Evolutionary conservation across 2,797 vertebrate genomes (phyloP).

Genomic region (Linurgus olivaceus): DNA sequence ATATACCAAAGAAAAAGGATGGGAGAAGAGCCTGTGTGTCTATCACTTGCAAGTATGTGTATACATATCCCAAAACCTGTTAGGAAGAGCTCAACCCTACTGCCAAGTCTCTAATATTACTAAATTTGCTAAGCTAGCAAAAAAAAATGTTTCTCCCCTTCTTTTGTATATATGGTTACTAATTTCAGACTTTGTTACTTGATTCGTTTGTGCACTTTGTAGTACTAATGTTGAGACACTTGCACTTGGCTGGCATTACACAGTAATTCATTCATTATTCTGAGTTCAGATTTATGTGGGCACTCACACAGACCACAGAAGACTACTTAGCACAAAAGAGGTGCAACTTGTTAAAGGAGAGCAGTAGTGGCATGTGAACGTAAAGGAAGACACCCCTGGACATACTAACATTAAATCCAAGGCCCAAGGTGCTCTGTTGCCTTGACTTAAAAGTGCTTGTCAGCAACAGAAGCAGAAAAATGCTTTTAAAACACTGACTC

Average conservation of each 20-base stretch:
- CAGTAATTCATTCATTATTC: neutral
- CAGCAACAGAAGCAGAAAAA: neutral
- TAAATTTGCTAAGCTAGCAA: neutral
- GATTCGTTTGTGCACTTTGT: neutral
- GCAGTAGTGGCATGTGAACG: neutral
- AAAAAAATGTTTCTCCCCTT: neutral
- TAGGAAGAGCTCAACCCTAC: neutral
- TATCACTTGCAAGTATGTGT: neutral
- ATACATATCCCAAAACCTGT: neutral
- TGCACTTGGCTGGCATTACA: neutral
- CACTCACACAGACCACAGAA: neutral
- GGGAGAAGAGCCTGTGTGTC: neutral
- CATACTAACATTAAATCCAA: neutral
- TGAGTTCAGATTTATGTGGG: neutral
- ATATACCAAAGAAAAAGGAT: neutral
- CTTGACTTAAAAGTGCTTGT: neutral
- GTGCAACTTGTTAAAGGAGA: neutral
- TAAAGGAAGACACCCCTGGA: neutral
- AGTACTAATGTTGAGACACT: neutral
- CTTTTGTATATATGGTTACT: neutral
- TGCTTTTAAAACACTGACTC: neutral
- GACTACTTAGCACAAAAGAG: neutral
- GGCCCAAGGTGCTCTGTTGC: neutral
- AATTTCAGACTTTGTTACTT: neutral
- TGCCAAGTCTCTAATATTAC: neutral